Evolutionary conservation across 2,888 invertebrate species (phyloP).

Genomic region (Tinea trinotella): DNA sequence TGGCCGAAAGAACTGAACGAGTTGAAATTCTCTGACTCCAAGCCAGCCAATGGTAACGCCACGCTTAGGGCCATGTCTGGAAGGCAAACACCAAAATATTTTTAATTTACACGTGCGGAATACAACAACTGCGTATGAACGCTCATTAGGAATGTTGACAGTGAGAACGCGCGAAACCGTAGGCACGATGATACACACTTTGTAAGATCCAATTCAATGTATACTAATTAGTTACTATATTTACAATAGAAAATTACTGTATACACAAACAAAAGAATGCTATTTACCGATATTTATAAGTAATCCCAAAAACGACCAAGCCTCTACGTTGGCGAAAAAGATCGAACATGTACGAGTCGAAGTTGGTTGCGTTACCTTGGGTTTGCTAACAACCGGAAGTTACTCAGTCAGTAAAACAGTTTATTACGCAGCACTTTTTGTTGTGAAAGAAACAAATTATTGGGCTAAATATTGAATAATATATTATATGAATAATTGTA

Average conservation of each 20-base stretch:
- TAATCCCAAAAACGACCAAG: constrained; percentile 59
- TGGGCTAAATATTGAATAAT: not conserved
- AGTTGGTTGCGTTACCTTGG: constrained; percentile 47
- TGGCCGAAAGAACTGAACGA: constrained; percentile 61
- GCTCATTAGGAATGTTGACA: constrained; percentile 61
- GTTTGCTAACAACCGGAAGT: constrained; percentile 55
- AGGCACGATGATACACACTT: constrained; percentile 35
- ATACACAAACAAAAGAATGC: constrained; percentile 42
- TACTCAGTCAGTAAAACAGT: constrained; percentile 18
- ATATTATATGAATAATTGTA: not conserved
- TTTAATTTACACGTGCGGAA: constrained; percentile 60
- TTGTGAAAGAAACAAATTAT: no score
- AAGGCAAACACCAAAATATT: constrained; percentile 44
- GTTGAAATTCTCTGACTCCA: constrained; percentile 69
- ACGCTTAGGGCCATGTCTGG: constrained; percentile 75
- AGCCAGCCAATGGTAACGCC: constrained; percentile 71
- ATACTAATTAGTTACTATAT: constrained; percentile 22
- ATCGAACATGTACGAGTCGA: constrained; percentile 68
- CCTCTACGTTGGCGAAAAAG: constrained; percentile 61
- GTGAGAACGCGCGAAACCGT: constrained; percentile 62
- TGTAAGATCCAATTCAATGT: constrained; percentile 21
- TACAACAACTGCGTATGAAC: constrained; percentile 43
- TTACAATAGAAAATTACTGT: constrained; percentile 29
- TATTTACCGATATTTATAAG: constrained; percentile 63
- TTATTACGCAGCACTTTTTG: not conserved